phyloP scores from a whole-genome alignment of 2,888 invertebrate genomes.

The Hyposoter didymator region DNA sequence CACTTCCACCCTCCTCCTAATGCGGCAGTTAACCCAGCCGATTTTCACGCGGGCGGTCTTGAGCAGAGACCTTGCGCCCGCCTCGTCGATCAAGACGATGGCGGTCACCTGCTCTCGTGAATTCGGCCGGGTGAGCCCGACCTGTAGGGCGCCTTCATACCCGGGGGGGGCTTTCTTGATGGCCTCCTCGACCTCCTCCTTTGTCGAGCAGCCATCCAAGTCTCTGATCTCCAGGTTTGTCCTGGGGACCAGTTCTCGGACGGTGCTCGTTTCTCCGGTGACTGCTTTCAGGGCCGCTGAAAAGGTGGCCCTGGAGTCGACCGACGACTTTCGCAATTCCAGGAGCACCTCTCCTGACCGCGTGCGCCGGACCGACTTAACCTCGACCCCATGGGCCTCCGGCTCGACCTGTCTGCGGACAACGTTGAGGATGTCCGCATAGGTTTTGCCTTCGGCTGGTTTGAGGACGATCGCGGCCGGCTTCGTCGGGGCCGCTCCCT shows the following conservation, averaged over 20 bases:
- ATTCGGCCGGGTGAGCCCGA: neutral
- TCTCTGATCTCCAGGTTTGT: neutral
- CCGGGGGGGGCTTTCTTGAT: neutral
- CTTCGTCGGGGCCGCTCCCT: neutral
- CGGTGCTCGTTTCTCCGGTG: neutral
- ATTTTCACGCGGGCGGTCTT: constrained; percentile 18
- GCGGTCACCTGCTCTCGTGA: neutral
- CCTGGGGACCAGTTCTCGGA: constrained; percentile 23
- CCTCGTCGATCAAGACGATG: neutral
- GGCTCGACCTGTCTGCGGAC: neutral
- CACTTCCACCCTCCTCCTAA: neutral
- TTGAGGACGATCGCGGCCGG: neutral
- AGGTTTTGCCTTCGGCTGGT: constrained; percentile 36
- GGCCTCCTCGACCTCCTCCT: constrained; percentile 6
- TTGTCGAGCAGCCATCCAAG: constrained; percentile 13
- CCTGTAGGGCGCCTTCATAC: neutral
- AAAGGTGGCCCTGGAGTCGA: neutral
- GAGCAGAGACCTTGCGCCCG: neutral
- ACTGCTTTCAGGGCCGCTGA: constrained; percentile 6
- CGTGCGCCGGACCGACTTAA: constrained; percentile 27
- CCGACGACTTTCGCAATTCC: constrained; percentile 18
- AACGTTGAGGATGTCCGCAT: constrained; percentile 24
- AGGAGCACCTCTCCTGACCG: constrained; percentile 27
- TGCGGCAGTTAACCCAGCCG: constrained; percentile 42
- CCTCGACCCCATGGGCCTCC: neutral